phyloP scores from a whole-genome alignment of 2,113 vertebrate genomes.

The Burhinus oedicnemus region DNA sequence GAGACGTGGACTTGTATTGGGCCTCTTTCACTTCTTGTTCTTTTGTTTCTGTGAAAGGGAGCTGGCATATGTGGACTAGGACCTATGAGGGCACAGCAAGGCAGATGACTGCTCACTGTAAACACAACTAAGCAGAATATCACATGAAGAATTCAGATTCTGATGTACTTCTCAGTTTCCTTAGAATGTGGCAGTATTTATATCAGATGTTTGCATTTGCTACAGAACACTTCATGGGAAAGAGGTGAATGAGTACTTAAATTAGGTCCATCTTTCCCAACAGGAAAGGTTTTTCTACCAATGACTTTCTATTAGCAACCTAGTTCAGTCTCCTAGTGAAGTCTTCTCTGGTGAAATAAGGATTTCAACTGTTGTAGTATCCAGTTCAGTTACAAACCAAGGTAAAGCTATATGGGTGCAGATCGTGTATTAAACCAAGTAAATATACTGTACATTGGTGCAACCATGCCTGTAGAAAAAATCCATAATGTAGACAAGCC shows the following conservation, averaged over 20 bases:
- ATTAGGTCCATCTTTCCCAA: background rate
- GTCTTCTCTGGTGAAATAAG: background rate
- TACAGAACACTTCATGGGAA: background rate
- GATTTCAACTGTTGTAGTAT: background rate
- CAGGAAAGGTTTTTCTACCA: background rate
- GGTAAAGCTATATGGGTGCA: background rate
- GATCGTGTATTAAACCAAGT: background rate
- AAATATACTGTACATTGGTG: background rate
- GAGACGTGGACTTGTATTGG: no score
- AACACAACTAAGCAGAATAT: background rate
- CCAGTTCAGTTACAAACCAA: background rate
- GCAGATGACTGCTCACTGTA: background rate
- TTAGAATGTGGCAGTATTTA: background rate
- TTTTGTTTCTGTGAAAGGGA: background rate
- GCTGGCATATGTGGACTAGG: background rate
- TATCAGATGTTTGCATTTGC: background rate
- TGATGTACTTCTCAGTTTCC: background rate
- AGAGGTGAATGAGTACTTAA: background rate
- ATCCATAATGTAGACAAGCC: background rate
- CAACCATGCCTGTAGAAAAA: background rate
- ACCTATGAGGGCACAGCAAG: background rate
- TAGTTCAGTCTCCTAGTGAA: background rate
- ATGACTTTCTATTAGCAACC: background rate
- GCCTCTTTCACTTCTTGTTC: background rate
- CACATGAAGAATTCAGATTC: background rate